Base-by-base conservation (phyloP, 2,888 invertebrate genomes). In the Cosmia pyralina region DNA sequence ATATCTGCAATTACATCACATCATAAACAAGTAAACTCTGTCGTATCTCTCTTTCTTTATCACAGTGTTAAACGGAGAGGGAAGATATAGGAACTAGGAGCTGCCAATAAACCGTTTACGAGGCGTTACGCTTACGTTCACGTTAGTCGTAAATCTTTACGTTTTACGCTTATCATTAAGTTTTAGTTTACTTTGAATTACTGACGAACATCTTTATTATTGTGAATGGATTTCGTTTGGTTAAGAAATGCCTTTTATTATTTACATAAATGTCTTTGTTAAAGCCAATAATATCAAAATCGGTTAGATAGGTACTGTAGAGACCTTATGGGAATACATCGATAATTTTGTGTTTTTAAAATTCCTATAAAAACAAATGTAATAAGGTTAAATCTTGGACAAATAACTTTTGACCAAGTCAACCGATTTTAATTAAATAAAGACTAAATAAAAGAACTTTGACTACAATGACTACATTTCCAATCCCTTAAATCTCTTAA, bases 51-150 rank as follows among this genome's bases (percentile, higher is more conserved):
- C 81, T 71, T 57, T 85, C 58, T 17, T 62, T 46, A 4, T 2
- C 15, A 4, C 0, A 2, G 1, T n/a, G 28, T 81, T 13, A 66
- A 71, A 81, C 13, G n/a, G 65, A 64, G 81, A 81, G 1, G 34
- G 1, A 11, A 38, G 28, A 64, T 48, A 38, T 17, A 19, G 53
- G 48, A 75, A 77, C 72, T 28, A 28, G 28, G 28, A 72, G 77
- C 76, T 72, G 82, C 82, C 82, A 80, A 77, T 75, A 80, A 83
- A 83, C 53, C 57, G 67, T 85, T 85, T 83, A 85, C 79, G 85
- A 83, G 73, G 69, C 66, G 69, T 78, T 75, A 75, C 70, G 81
- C 64, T 81, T 82, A 84, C 82, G 84, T 75, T 82, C 73, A 68
- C 77, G 69, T 72, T 34, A 38, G 66, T 69, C 69, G 75, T 86